phyloP scores from a whole-genome alignment of 2,113 vertebrate genomes.

The Sebastes schlegelii region DNA sequence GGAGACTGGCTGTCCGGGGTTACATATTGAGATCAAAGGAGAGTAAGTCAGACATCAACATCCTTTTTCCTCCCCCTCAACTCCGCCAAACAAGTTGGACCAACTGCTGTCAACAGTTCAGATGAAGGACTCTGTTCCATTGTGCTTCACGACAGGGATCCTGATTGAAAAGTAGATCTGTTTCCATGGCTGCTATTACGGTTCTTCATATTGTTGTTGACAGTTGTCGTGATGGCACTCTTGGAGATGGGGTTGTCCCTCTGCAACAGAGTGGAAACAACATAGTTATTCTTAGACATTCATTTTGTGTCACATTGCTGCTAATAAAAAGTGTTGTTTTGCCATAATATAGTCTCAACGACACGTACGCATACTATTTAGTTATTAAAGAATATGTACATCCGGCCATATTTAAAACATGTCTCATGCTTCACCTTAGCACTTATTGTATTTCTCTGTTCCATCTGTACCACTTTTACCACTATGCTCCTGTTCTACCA shows the following conservation, averaged over 20 bases:
- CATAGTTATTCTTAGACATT: background rate
- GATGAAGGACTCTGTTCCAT: slow-evolving; percentile 53
- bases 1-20: slow-evolving; percentile 23
- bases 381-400: background rate
- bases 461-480: slow-evolving; percentile 3
- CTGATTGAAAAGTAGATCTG: slow-evolving; percentile 44
- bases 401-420: background rate
- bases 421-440: background rate
- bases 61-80: background rate
- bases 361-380: background rate
- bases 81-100: slow-evolving; percentile 32
- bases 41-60: slow-evolving; percentile 44
- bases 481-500: slow-evolving; percentile 14
- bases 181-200: slow-evolving; percentile 38
- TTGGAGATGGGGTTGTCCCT: slow-evolving; percentile 46
- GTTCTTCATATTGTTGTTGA: slow-evolving; percentile 63
- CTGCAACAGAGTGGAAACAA: slow-evolving; percentile 49
- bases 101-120: slow-evolving; percentile 54
- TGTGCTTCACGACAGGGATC: slow-evolving; percentile 50
- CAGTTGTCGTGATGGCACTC: slow-evolving; percentile 58
- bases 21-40: slow-evolving; percentile 56
- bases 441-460: background rate
- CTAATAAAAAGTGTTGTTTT: background rate
- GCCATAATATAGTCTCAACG: too few relatives aligned
- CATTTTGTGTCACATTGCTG: background rate